A percentile compares a stretch with the other conserved stretches of the same genome.
These are phyloP conservation scores for Sciurus vulgaris DNA, from an alignment of 2,797 vertebrate species.

Conservation along the genomic window DNA sequence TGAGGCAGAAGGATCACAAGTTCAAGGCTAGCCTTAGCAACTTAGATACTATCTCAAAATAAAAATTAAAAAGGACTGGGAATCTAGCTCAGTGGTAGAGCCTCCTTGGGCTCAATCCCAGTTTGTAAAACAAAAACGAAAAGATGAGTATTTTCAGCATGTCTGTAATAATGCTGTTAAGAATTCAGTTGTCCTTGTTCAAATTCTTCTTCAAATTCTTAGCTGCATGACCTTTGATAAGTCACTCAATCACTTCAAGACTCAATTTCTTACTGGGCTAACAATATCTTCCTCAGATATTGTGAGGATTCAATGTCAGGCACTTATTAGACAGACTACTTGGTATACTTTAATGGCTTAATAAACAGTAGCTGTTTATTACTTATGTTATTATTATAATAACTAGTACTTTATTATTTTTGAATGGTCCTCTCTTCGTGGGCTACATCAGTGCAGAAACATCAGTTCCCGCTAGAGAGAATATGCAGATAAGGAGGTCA, in stretches of 20 bases:
- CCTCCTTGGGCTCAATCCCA: too few species aligned
- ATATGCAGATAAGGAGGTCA: neutral
- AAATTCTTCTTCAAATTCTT: constrained; percentile 9
- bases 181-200: neutral
- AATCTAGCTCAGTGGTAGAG: too few species aligned
- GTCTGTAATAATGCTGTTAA: neutral
- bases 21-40: too few species aligned
- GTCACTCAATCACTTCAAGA: neutral
- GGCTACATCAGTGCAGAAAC: neutral
- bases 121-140: neutral
- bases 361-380: neutral
- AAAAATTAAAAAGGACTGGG: too few species aligned
- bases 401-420: neutral
- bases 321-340: neutral
- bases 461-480: neutral
- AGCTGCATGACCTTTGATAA: constrained; percentile 24
- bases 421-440: neutral
- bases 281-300: neutral
- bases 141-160: constrained; percentile 1
- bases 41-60: too few species aligned
- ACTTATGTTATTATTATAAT: neutral
- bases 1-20: too few species aligned
- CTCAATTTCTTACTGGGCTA: neutral
- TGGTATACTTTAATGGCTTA: neutral
- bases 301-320: neutral